Percentiles rank a stretch among this genome's conserved stretches.
Evolutionary conservation across 2,888 invertebrate species (phyloP).

Genomic region (Antheraea assamensis): DNA sequence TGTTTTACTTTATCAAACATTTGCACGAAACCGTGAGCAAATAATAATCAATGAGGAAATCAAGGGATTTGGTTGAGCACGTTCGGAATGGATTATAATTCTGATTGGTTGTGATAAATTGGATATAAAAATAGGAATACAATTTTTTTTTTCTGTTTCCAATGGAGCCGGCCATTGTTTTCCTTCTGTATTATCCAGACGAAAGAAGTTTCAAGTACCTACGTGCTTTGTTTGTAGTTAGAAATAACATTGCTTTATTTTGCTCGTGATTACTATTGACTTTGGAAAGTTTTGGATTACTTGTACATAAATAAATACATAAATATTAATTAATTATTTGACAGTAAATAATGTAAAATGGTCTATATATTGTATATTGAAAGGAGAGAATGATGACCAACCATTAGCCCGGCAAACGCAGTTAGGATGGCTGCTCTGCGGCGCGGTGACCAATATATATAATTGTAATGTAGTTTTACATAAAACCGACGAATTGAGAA

Average conservation of each 20-base stretch:
- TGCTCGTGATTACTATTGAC: neutral
- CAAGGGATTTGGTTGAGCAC: conserved; percentile 50
- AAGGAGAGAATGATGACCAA: no score
- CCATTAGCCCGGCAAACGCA: no score
- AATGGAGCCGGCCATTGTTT: neutral
- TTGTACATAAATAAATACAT: neutral
- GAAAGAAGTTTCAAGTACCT: neutral
- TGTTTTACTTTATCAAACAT: conserved; percentile 39
- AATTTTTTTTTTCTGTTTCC: neutral
- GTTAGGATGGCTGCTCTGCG: no score
- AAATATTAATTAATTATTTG: neutral
- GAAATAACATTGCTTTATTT: neutral
- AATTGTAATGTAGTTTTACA: no score
- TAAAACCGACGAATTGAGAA: no score
- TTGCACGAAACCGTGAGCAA: conserved; percentile 34
- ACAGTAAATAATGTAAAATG: neutral
- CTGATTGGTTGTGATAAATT: conserved; percentile 49
- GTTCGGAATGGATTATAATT: conserved; percentile 49
- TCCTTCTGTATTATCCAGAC: neutral
- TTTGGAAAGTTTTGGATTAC: neutral
- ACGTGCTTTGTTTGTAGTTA: neutral
- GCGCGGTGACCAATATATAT: no score
- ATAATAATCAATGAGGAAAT: conserved; percentile 49
- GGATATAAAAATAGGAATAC: conserved; percentile 25
- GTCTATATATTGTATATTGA: no score